Evolutionary conservation across 2,113 vertebrate genomes (phyloP).

Genomic region (Zapornia atra): DNA sequence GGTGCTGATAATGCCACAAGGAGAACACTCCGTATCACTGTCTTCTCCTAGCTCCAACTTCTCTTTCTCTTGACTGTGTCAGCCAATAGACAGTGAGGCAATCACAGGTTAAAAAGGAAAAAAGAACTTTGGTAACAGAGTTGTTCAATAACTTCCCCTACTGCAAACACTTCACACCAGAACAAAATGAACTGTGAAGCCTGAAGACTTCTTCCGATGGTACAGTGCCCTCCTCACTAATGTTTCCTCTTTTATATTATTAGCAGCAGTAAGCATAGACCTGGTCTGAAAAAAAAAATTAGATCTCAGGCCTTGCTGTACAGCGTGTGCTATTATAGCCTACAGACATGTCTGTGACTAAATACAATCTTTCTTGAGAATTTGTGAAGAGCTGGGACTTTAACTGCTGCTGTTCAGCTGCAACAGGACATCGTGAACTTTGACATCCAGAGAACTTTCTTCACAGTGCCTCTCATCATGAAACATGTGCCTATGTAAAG

Average conservation of each 20-base stretch:
- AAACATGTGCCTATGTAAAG: not conserved
- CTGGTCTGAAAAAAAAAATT: not conserved
- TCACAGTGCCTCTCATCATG: not conserved
- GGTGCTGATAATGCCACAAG: not conserved
- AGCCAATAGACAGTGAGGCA: not conserved
- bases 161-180: not conserved
- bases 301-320: not conserved
- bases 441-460: not conserved
- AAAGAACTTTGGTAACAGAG: not conserved
- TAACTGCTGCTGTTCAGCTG: not conserved
- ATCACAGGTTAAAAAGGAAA: not conserved
- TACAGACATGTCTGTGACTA: not conserved
- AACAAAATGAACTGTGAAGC: not conserved
- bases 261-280: not conserved
- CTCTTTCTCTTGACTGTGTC: not conserved
- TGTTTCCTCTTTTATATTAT: not conserved
- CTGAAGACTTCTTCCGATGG: not conserved
- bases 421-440: not conserved
- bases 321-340: not conserved
- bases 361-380: not conserved
- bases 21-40: not conserved
- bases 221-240: not conserved
- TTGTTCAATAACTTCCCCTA: not conserved
- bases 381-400: not conserved
- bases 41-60: not conserved